These are phyloP conservation scores for Darevskia nairensis DNA, from an alignment of 2,797 vertebrate species.

Conservation along the genomic window DNA sequence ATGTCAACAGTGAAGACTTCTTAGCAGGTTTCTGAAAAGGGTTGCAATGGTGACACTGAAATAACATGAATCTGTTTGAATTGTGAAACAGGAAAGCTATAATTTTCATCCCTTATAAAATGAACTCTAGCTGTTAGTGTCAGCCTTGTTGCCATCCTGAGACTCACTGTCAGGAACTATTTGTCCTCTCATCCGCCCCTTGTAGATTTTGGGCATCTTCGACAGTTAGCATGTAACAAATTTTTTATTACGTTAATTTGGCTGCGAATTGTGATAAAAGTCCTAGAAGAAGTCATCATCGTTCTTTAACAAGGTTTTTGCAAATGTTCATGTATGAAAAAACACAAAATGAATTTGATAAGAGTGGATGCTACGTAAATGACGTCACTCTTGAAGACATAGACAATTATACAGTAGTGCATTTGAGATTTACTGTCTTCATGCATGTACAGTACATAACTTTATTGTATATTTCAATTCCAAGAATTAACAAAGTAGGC, in stretches of 20 bases:
- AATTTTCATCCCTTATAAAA: constrained; percentile 50
- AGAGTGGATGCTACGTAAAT: neutral
- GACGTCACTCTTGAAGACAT: rapidly evolving
- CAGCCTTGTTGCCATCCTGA: neutral
- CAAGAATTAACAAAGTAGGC: neutral
- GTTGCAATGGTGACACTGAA: constrained; percentile 40
- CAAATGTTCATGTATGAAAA: constrained; percentile 1
- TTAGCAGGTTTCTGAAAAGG: constrained; percentile 21
- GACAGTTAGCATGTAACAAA: neutral
- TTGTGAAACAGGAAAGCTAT: constrained; percentile 51
- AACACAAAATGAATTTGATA: neutral
- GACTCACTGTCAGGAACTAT: neutral
- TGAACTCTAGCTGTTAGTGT: constrained; percentile 28
- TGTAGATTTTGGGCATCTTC: too few relatives aligned
- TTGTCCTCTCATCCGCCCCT: neutral
- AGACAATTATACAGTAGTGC: neutral
- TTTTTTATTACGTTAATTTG: neutral
- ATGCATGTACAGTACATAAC: neutral
- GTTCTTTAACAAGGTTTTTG: neutral
- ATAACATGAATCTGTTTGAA: constrained; percentile 36
- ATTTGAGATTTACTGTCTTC: too few relatives aligned
- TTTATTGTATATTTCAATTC: neutral
- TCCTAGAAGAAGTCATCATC: constrained; percentile 49
- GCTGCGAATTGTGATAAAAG: neutral
- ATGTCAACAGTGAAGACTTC: constrained; percentile 31